phyloP scores from a whole-genome alignment of 2,888 invertebrate genomes.

The Drosophila affinis region DNA sequence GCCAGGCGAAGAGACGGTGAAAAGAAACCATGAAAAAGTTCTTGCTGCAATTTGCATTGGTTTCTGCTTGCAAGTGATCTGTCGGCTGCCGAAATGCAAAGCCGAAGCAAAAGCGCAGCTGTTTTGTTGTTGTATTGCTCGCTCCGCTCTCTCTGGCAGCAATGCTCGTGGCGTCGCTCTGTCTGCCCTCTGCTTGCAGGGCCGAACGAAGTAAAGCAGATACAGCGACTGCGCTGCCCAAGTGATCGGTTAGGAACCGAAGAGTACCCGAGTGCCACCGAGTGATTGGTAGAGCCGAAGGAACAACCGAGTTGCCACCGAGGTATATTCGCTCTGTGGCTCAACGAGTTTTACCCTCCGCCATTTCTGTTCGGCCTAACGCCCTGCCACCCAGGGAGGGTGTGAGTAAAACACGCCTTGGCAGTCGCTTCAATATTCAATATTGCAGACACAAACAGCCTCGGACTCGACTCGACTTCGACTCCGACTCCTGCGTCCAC shows the following conservation, averaged over 20 bases:
- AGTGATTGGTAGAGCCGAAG: too few relatives aligned
- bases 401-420: conserved; percentile 8
- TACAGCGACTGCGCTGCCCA: neutral
- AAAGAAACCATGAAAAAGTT: neutral
- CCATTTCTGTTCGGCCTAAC: neutral
- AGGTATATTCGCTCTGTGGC: too few relatives aligned
- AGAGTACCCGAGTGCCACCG: too few relatives aligned
- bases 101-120: too few relatives aligned
- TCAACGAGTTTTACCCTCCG: neutral
- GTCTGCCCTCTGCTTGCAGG: neutral
- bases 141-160: neutral
- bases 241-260: neutral
- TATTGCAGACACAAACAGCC: conserved; percentile 66
- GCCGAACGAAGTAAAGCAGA: neutral
- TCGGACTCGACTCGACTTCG: conserved; percentile 3
- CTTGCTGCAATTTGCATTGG: neutral
- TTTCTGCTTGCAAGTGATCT: neutral
- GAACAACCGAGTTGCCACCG: too few relatives aligned
- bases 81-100: neutral
- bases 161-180: neutral
- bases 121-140: too few relatives aligned
- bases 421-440: conserved; percentile 64
- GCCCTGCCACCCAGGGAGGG: neutral
- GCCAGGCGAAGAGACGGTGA: neutral
- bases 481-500: neutral